Conservation (phyloP, 2,113 vertebrate genomes). For the Salvator merianae region DNA sequence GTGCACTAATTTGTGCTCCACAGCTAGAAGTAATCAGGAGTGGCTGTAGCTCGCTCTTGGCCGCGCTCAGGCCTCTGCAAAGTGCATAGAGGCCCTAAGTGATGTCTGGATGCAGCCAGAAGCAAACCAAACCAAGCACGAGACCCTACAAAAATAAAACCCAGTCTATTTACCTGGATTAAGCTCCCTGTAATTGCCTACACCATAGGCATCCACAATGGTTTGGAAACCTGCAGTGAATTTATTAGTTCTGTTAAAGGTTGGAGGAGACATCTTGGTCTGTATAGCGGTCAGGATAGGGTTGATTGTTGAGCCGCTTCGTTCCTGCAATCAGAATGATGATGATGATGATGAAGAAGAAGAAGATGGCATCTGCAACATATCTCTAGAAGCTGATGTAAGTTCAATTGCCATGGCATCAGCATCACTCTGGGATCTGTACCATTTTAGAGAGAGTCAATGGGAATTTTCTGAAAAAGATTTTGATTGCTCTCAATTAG, state of each 20-base stretch:
- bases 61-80: too few relatives aligned
- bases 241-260: slow-evolving; percentile 97
- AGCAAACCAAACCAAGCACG: too few relatives aligned
- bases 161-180: slow-evolving; percentile 85
- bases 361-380: not conserved
- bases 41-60: too few relatives aligned
- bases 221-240: slow-evolving; percentile 97
- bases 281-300: slow-evolving; percentile 92
- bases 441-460: not conserved
- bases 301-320: slow-evolving; percentile 89
- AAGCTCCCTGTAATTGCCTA: slow-evolving; percentile 93
- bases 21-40: too few relatives aligned
- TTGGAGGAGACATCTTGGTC: slow-evolving; percentile 91
- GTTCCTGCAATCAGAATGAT: slow-evolving; percentile 74
- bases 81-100: too few relatives aligned
- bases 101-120: too few relatives aligned
- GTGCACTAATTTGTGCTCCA: too few relatives aligned
- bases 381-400: not conserved
- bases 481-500: not conserved
- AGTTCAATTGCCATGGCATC: not conserved
- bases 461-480: not conserved
- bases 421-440: not conserved
- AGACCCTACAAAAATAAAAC: not conserved
- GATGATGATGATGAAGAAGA: not conserved
- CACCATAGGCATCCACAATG: slow-evolving; percentile 94